phyloP scores from a whole-genome alignment of 2,888 invertebrate species.

The Hypercompe scribonia region DNA sequence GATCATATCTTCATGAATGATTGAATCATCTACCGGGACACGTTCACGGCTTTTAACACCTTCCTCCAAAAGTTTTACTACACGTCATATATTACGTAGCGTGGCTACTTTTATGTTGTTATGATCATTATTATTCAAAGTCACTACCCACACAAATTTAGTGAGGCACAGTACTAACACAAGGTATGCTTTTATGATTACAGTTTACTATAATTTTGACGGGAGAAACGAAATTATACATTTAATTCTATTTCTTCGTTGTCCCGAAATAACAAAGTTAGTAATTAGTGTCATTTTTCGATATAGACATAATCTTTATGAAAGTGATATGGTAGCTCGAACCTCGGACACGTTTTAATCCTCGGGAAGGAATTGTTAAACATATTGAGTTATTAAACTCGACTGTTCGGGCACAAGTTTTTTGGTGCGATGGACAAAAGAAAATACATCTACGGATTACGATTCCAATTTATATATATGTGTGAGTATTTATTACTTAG shows the following conservation, averaged over 20 bases:
- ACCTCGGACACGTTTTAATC: constrained; percentile 62
- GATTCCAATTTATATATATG: constrained; percentile 78
- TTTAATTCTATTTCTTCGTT: constrained; percentile 19
- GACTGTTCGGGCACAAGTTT: constrained; percentile 64
- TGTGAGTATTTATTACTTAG: constrained; percentile 70
- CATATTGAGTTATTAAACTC: constrained; percentile 78
- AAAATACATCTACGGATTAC: constrained; percentile 81
- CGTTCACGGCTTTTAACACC: constrained; percentile 85
- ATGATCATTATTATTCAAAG: constrained; percentile 85
- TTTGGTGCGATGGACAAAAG: constrained; percentile 67
- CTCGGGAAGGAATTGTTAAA: constrained; percentile 71
- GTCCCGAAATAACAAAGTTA: constrained; percentile 17
- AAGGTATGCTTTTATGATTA: constrained; percentile 55
- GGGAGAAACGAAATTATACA: constrained; percentile 32
- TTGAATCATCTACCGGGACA: constrained; percentile 84
- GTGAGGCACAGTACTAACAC: constrained; percentile 56
- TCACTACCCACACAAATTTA: constrained; percentile 77
- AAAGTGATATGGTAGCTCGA: constrained; percentile 49
- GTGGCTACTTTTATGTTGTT: constrained; percentile 83
- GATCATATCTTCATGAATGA: constrained; percentile 84
- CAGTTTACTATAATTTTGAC: constrained; percentile 55
- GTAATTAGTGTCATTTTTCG: constrained; percentile 27
- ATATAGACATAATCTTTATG: constrained; percentile 45
- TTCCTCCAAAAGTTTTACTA: constrained; percentile 84
- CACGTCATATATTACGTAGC: constrained; percentile 81